phyloP scores from a whole-genome alignment of 2,113 vertebrate species.

The Peucedramus taeniatus region DNA sequence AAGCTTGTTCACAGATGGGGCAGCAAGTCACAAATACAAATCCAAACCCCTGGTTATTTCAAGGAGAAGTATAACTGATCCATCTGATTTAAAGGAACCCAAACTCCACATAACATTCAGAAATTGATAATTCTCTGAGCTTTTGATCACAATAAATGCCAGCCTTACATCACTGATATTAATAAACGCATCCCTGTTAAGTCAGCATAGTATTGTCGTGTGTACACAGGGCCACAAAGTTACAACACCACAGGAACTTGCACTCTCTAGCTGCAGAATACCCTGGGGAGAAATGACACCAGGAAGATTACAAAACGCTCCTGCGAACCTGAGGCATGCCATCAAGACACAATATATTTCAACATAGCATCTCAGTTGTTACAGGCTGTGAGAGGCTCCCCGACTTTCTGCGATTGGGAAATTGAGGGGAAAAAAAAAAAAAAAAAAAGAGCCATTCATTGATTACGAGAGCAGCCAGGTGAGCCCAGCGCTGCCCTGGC shows the following conservation, averaged over 20 bases:
- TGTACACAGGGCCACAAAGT: slow-evolving; percentile 15
- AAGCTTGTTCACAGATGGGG: background rate
- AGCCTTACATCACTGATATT: background rate
- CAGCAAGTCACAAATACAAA: background rate
- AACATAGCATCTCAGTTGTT: background rate
- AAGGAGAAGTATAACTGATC: background rate
- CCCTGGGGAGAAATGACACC: slow-evolving; percentile 48
- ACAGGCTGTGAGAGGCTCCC: background rate
- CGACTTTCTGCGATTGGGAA: slow-evolving; percentile 9
- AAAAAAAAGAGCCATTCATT: background rate
- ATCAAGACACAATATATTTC: slow-evolving; percentile 35
- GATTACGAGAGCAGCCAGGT: background rate
- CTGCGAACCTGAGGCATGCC: slow-evolving; percentile 29
- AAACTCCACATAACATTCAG: background rate
- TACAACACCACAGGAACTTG: slow-evolving; percentile 55
- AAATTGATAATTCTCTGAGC: background rate
- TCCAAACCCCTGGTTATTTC: background rate
- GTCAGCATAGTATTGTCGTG: background rate
- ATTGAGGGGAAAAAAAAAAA: background rate
- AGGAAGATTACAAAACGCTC: slow-evolving; percentile 24
- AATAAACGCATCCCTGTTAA: slow-evolving; percentile 18
- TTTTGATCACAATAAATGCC: background rate
- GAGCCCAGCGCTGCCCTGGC: background rate
- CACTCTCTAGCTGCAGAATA: slow-evolving; percentile 26
- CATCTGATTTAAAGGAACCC: background rate